Base-by-base conservation (phyloP, 2,888 invertebrate genomes). In the Orgyia antiqua region DNA sequence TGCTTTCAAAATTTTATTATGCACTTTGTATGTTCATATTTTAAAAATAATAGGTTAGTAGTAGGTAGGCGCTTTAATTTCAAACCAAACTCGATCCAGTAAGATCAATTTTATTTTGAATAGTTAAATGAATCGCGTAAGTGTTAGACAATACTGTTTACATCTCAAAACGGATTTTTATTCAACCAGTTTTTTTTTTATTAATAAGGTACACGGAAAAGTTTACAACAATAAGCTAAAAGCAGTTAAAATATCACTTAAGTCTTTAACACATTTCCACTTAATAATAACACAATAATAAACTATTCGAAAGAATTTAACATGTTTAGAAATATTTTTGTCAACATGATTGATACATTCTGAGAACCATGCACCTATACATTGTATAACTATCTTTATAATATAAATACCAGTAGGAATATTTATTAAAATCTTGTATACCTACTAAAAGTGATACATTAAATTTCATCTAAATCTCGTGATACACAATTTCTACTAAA, bases 301-400 rank as follows among this genome's bases (percentile, higher is more conserved):
- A 82, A 84, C 82, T 84, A 78, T 84, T 80, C 68, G 68, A 84
- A 79, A 69, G 55, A 57, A 64, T 69, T 74, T 64, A 84, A 84
- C 84, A 79, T 69, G 69, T 66, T 73, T 74, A 77, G 60, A 68
- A 61, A 62, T 58, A 65, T 57, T 55, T 59, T 49, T 43, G 42
- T 50, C 53, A 58, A 41, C 41, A 37, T 37, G 39, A 31, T 33
- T 26, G 33, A 43, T 49, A 46, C 36, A 45, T 56, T 45, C 36
- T 31, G 45, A 39, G 21, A 36, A 35, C 37, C 37, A 42, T 25
- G 28, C 21, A 20, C 27, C 38, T 53, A 8, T 10, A 53, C 13
- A 37, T 53, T 51, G 3, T 10, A 27, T 42, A 41, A 53, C 51
- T 50, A 39, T 27, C 31, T 40, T 43, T 58, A 53, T 42, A n/a